Base-by-base conservation (phyloP, 2,797 vertebrate species). In the Pseudopleuronectes americanus region DNA sequence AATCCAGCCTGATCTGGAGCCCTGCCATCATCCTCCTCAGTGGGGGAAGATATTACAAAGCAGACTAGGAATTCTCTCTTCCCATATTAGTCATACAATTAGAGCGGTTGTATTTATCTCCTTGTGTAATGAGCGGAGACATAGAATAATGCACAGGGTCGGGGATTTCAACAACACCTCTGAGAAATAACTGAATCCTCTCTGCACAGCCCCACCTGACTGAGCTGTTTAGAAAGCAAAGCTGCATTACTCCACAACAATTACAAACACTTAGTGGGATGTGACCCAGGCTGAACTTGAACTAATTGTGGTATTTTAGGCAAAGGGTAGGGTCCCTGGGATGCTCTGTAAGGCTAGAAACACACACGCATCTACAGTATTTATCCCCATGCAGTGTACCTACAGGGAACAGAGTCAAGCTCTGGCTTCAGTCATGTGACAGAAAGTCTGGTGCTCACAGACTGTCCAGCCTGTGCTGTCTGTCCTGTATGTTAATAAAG, bases 271-370 rank as follows among this genome's bases (percentile, higher is more conserved):
- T 83, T 58, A 26, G n/a, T 74, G 84, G 93, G 93, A 93, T 84
- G 76, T 79, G 87, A 91, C 84, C 87, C 92, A 93, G 92, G 89
- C 90, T 82, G 69, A 84, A 80, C 82, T 87, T 86, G 76, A 74
- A 85, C 81, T 93, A 92, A 94, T 92, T 93, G 89, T 89, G 80
- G 75, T 85, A 81, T 90, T 93, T 90, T 72, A 83, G 77, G 81
- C 41, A 63, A 83, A 87, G 77, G 87, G 84, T 83, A 87, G 85
- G 77, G 85, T 89, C 80, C 84, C 78, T 79, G 70, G 80, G 81
- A 89, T 85, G 67, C 55, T 76, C 65, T 72, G 77, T 81, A 55
- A 66, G 56, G 64, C 71, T 45, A 19, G 45, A 80, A 79, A 64
- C 74, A 76, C 63, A 74, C 53, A 56, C 49, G 17, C 43, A 45